Conservation (phyloP, 2,888 invertebrate species). For the Mystacides longicornis region DNA sequence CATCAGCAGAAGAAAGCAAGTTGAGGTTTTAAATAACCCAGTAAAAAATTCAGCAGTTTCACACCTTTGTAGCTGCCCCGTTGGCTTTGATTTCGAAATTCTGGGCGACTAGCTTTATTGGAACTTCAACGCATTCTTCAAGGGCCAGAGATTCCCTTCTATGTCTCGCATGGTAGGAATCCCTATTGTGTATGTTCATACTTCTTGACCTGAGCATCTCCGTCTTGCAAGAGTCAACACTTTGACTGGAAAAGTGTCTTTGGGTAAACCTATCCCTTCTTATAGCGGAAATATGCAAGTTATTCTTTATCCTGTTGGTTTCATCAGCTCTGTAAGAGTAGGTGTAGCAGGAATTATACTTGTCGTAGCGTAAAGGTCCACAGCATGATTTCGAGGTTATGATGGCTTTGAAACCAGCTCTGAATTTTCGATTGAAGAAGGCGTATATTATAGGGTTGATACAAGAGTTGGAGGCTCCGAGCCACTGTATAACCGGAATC, state of each 20-base stretch:
- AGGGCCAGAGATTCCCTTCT: slow-evolving; percentile 23
- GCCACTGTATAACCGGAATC: slow-evolving; percentile 44
- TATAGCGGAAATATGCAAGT: slow-evolving; percentile 20
- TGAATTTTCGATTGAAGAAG: slow-evolving; percentile 49
- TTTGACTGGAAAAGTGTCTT: slow-evolving; percentile 22
- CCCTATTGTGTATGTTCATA: slow-evolving; percentile 22
- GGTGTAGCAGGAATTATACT: slow-evolving; percentile 25
- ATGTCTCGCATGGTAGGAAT: slow-evolving; percentile 21
- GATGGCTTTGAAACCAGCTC: slow-evolving; percentile 43
- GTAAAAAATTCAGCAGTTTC: too few relatives aligned
- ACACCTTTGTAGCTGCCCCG: slow-evolving; percentile 24
- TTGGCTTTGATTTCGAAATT: slow-evolving; percentile 20
- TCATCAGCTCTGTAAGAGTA: slow-evolving; percentile 25
- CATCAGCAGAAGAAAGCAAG: too few relatives aligned
- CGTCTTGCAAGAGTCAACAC: slow-evolving; percentile 21
- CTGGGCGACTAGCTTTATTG: slow-evolving; percentile 18
- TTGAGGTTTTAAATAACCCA: too few relatives aligned
- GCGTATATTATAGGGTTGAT: slow-evolving; percentile 52
- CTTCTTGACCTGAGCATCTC: slow-evolving; percentile 24
- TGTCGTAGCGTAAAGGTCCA: slow-evolving; percentile 27
- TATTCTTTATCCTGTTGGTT: slow-evolving; percentile 18
- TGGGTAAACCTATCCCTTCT: slow-evolving; percentile 23
- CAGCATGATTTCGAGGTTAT: slow-evolving; percentile 37
- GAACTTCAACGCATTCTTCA: slow-evolving; percentile 22
- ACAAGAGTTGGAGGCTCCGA: slow-evolving; percentile 48